These are phyloP conservation scores for Stegodyphus dumicola DNA, from an alignment of 1,140 invertebrate species.

Conservation along the genomic window DNA sequence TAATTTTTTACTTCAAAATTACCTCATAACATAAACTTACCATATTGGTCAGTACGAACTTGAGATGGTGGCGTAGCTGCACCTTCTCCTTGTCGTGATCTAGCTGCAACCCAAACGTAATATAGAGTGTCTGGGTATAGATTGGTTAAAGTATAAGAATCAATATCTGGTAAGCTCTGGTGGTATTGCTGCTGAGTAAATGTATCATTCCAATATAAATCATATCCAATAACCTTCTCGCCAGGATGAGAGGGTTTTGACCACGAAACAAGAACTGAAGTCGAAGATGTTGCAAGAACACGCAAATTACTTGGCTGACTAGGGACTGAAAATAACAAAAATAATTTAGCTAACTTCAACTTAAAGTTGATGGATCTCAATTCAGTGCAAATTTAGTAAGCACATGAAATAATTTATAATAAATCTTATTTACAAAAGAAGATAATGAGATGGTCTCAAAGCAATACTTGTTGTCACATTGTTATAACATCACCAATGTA, in stretches of 20 bases:
- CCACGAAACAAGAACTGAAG: constrained; percentile 89
- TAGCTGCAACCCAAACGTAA: constrained; percentile 94
- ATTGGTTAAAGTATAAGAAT: constrained; percentile 85
- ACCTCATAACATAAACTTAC: constrained; percentile 76
- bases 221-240: constrained; percentile 93
- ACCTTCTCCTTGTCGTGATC: constrained; percentile 90
- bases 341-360: too few relatives aligned
- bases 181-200: constrained; percentile 80
- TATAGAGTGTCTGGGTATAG: constrained; percentile 96
- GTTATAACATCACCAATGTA: too few relatives aligned
- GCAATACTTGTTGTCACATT: too few relatives aligned
- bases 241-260: constrained; percentile 87
- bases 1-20: not conserved
- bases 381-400: too few relatives aligned
- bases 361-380: too few relatives aligned
- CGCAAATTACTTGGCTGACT: constrained; percentile 90
- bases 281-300: constrained; percentile 77
- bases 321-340: constrained; percentile 74
- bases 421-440: too few relatives aligned
- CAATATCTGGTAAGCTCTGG: constrained; percentile 80
- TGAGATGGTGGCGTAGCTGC: constrained; percentile 92
- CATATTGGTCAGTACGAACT: constrained; percentile 94
- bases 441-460: too few relatives aligned
- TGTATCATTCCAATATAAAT: constrained; percentile 97
- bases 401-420: too few relatives aligned